Evolutionary conservation across 2,113 vertebrate genomes (phyloP).

Genomic region (Phycodurus eques): DNA sequence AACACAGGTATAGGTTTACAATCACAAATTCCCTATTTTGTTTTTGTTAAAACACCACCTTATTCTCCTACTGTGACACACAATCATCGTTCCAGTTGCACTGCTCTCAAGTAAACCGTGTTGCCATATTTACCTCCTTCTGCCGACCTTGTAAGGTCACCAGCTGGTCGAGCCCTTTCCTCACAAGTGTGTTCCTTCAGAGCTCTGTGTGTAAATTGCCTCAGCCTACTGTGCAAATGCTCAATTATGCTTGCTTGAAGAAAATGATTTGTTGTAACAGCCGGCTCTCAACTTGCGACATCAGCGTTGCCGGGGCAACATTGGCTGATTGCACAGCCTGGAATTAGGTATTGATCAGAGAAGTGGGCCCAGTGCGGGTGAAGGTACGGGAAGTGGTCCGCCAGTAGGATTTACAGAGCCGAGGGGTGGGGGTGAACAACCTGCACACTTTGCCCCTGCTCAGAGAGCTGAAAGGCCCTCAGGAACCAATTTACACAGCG

Average conservation of each 20-base stretch:
- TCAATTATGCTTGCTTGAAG: slow-evolving; percentile 95
- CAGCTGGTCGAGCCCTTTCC: slow-evolving; percentile 78
- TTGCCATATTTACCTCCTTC: slow-evolving; percentile 89
- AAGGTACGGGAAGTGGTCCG: slow-evolving; percentile 84
- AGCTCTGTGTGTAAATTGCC: slow-evolving; percentile 82
- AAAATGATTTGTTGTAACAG: slow-evolving; percentile 97
- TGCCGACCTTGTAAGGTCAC: slow-evolving; percentile 88
- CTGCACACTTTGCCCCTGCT: slow-evolving; percentile 80
- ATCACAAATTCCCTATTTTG: neutral
- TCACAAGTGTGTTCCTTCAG: slow-evolving; percentile 80
- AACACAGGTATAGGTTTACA: neutral
- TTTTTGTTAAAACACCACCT: neutral
- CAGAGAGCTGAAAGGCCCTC: slow-evolving; percentile 83
- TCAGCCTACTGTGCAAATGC: slow-evolving; percentile 90
- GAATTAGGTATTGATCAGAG: slow-evolving; percentile 99
- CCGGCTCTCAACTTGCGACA: slow-evolving; percentile 93
- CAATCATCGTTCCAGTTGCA: slow-evolving; percentile 44
- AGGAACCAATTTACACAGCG: slow-evolving; percentile 97
- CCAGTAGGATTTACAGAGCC: slow-evolving; percentile 90
- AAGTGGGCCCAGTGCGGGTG: slow-evolving; percentile 69
- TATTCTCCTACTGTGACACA: slow-evolving; percentile 36
- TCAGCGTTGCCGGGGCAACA: slow-evolving; percentile 95
- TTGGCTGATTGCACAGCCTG: slow-evolving; percentile 88
- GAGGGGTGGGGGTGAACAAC: slow-evolving; percentile 78
- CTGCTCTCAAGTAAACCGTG: slow-evolving; percentile 69